These are phyloP conservation scores for Connochaetes taurinus DNA, from an alignment of 2,113 vertebrate species.

Conservation along the genomic window DNA sequence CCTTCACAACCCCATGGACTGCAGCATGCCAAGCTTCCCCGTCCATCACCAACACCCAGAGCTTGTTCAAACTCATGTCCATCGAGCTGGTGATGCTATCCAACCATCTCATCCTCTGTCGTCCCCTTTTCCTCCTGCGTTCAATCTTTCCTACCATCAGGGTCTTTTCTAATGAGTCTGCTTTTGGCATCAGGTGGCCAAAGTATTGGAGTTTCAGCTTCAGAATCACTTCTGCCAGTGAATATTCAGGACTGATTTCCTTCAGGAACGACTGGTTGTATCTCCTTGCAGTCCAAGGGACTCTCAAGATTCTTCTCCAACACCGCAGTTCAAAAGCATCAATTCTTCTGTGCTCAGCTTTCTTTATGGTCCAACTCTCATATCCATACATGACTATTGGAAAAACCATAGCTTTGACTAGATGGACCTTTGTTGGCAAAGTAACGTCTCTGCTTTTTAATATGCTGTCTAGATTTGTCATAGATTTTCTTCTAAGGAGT, in stretches of 20 bases:
- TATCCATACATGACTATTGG: not conserved
- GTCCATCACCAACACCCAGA: not conserved
- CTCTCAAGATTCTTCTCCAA: not conserved
- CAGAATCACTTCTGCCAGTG: not conserved
- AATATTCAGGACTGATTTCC: not conserved
- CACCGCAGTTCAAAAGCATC: not conserved
- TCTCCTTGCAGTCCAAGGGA: not conserved
- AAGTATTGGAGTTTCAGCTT: not conserved
- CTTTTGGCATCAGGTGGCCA: not conserved
- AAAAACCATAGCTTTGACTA: not conserved
- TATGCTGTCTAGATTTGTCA: not conserved
- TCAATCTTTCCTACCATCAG: not conserved
- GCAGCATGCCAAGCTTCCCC: not conserved
- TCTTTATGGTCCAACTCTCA: not conserved
- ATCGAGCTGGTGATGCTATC: not conserved
- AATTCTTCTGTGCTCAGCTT: rapidly evolving
- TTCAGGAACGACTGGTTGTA: not conserved
- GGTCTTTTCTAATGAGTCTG: not conserved
- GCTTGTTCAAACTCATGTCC: not conserved
- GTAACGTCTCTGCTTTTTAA: not conserved
- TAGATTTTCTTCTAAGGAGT: not conserved
- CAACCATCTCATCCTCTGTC: not conserved
- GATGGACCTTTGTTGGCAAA: not conserved
- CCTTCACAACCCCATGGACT: not conserved
- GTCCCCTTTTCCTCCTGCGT: not conserved